Percentiles rank a stretch among this genome's conserved stretches.
Evolutionary conservation across 2,888 invertebrate genomes (phyloP).

Genomic region (Drosophila rubida): DNA sequence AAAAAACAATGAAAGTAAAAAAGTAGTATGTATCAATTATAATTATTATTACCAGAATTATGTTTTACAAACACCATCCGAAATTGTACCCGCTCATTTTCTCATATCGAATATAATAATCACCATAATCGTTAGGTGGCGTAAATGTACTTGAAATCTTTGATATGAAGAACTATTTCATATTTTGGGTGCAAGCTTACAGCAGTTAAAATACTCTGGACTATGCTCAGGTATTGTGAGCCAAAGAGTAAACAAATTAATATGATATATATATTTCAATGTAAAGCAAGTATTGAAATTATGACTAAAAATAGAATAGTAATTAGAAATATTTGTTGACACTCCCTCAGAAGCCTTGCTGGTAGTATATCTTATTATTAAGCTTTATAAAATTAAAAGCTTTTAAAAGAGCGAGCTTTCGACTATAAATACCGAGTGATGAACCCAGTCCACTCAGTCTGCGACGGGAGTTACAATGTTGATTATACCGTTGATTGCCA

Average conservation of each 20-base stretch:
- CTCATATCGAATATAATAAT: neutral
- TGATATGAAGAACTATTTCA: neutral
- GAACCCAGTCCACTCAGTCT: slow-evolving; percentile 38
- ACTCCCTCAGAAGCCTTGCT: neutral
- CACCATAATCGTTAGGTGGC: neutral
- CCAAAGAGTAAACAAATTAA: no score
- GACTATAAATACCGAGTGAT: slow-evolving; percentile 30
- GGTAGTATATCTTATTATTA: neutral
- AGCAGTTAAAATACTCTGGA: neutral
- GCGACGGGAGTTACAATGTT: slow-evolving; percentile 46
- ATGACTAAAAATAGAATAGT: neutral
- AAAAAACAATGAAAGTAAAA: no score
- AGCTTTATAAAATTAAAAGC: neutral
- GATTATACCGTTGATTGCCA: slow-evolving; percentile 44
- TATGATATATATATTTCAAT: slow-evolving; percentile 2
- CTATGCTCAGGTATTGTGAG: no score
- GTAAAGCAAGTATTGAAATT: neutral
- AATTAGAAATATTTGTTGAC: neutral
- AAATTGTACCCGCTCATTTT: neutral
- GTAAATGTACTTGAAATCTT: neutral
- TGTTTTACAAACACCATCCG: no score
- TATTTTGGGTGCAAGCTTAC: neutral
- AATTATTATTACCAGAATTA: no score
- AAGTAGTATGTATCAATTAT: no score
- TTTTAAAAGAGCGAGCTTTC: slow-evolving; percentile 38